phyloP scores from a whole-genome alignment of 1,140 invertebrate genomes.

The Ostrea edulis region DNA sequence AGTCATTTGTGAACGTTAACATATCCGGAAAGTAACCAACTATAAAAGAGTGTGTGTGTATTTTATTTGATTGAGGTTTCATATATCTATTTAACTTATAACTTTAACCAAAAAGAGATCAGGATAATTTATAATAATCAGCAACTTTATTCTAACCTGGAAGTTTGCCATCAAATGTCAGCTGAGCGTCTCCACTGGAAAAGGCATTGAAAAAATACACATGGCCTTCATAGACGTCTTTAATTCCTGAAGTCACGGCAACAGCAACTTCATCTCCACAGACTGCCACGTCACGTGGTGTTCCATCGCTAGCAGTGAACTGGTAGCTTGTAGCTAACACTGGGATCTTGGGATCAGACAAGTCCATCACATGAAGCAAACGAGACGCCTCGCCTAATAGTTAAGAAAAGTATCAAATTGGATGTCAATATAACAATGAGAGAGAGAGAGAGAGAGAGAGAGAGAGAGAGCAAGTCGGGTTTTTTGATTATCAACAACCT shows the following conservation, averaged over 20 bases:
- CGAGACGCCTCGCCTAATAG: conserved; percentile 43
- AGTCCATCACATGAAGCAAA: conserved; percentile 49
- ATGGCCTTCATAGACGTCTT: conserved; percentile 55
- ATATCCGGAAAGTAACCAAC: conserved; percentile 52
- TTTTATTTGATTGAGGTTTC: too few species aligned
- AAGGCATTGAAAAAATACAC: conserved; percentile 53
- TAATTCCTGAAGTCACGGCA: conserved; percentile 47
- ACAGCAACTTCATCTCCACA: conserved; percentile 53
- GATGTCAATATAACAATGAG: neutral
- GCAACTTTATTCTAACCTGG: neutral
- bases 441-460: too few species aligned
- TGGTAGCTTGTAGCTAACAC: conserved; percentile 14
- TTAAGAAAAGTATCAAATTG: neutral
- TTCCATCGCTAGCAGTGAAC: conserved; percentile 45
- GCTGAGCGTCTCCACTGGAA: neutral
- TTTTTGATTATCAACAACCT: too few species aligned
- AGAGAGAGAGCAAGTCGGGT: too few species aligned
- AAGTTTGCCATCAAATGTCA: conserved; percentile 38
- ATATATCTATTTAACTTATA: too few species aligned
- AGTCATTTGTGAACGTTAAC: conserved; percentile 49
- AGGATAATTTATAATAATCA: too few species aligned
- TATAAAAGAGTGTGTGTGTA: neutral
- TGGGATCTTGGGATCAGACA: conserved; percentile 44
- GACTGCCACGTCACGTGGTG: conserved; percentile 50
- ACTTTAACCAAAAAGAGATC: too few species aligned